phyloP scores from a whole-genome alignment of 1,140 invertebrate genomes.

The Drosophila triauraria region DNA sequence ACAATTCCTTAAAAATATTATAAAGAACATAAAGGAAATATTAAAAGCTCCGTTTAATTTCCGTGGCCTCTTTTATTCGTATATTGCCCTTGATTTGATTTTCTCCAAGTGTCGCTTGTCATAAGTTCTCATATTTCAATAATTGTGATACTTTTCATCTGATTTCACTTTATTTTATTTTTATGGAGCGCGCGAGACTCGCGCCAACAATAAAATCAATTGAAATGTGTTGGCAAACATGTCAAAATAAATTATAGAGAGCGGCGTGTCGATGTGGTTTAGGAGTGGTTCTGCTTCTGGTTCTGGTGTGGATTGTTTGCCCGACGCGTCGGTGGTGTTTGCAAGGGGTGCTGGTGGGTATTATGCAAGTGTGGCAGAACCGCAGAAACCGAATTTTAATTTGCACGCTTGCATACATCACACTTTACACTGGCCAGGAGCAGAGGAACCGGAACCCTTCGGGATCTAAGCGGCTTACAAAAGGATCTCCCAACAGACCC shows the following conservation, averaged over 20 bases:
- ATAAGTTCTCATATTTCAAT: slow-evolving; percentile 77
- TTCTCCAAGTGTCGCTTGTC: slow-evolving; percentile 21
- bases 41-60: not conserved
- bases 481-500: slow-evolving; percentile 36
- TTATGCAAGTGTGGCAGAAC: slow-evolving; percentile 79
- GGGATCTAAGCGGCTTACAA: slow-evolving; percentile 78
- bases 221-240: slow-evolving; percentile 85
- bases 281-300: slow-evolving; percentile 8
- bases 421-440: slow-evolving; percentile 62
- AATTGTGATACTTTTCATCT: slow-evolving; percentile 79
- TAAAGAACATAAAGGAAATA: not conserved
- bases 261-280: slow-evolving; percentile 55
- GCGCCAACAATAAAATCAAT: slow-evolving; percentile 83
- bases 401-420: slow-evolving; percentile 73
- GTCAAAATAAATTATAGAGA: slow-evolving; percentile 85
- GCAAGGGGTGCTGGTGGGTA: slow-evolving; percentile 38
- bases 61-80: not conserved
- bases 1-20: not conserved
- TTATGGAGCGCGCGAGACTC: slow-evolving; percentile 14
- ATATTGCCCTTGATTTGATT: not conserved
- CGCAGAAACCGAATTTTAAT: slow-evolving; percentile 84
- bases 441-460: slow-evolving; percentile 38
- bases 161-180: slow-evolving; percentile 71
- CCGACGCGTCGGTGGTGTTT: slow-evolving; percentile 45
- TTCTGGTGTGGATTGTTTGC: slow-evolving; percentile 55